These are phyloP conservation scores for Holcopasites calliopsidis DNA, from an alignment of 1,140 invertebrate genomes.

Conservation along the genomic window DNA sequence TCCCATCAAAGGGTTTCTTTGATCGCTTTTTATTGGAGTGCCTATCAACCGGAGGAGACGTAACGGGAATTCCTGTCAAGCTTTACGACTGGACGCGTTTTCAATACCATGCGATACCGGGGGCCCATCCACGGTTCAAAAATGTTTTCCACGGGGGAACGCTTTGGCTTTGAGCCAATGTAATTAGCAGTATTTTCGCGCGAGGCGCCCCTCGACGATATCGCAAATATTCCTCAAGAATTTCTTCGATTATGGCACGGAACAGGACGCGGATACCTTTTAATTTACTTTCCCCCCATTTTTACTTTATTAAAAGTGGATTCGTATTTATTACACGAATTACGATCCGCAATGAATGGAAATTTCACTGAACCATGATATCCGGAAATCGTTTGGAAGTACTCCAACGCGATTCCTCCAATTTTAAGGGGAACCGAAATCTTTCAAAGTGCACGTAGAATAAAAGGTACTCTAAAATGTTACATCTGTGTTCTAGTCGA, in stretches of 20 bases:
- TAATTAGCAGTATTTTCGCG: constrained; percentile 61
- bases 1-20: too few species aligned
- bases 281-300: neutral
- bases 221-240: constrained; percentile 44
- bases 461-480: too few species aligned
- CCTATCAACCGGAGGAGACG: constrained; percentile 3
- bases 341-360: too few species aligned
- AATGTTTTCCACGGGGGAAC: constrained; percentile 49
- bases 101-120: constrained; percentile 35
- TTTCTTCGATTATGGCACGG: constrained; percentile 50
- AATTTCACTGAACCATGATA: too few species aligned
- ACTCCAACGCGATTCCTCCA: constrained; percentile 10
- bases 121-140: constrained; percentile 50
- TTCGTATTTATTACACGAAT: neutral
- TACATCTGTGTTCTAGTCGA: too few species aligned
- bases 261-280: constrained; percentile 18
- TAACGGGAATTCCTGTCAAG: neutral
- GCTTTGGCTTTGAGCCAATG: constrained; percentile 46
- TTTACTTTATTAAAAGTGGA: constrained; percentile 15
- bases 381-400: constrained; percentile 22
- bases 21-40: neutral
- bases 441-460: too few species aligned
- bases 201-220: constrained; percentile 49
- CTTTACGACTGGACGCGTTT: constrained; percentile 27
- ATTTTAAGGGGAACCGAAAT: neutral